Base-by-base conservation (phyloP, 1,140 invertebrate genomes). In the Brachionus manjavacas region DNA sequence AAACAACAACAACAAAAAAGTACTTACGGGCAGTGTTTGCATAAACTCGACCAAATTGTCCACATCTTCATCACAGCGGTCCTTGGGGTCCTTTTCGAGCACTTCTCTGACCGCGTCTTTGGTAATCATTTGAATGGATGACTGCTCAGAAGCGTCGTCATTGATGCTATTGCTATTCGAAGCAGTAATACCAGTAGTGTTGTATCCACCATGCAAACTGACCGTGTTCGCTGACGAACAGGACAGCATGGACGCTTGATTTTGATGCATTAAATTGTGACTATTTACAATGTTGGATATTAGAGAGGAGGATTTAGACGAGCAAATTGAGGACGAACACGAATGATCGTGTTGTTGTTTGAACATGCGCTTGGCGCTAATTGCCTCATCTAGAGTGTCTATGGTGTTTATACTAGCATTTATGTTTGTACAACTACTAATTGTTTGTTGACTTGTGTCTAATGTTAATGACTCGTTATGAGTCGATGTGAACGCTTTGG, bases 21-120 rank as follows among this genome's bases (percentile, higher is more conserved):
- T 28, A 25, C 81, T 84, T 85, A 87, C 87, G 1, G 90, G 95
- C 16, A 99, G 92, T 88, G 98, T 95, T 89, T 98, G 96, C 11
- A 97, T 98, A 87, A 99, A 98, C 88, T 99, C 97, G 49, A 99
- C 90, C 0, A 99, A 92, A 70, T 94, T 94, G 90, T 97, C 95
- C 87, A 99, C 95, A 88, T 99, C 97, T 85, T 98, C 95, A 86
- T 96, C 94, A 8, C 93, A 94, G 86, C 97, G 91, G 86, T 98
- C 95, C 66, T 93, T 92, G 7, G 96, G 96, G 89, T 98, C 95
- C 90, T 98, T 99, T 88, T 99, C 96, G 74, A 99, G 91, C 88
- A 96, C 98, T 89, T 99, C 97, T 85, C 96, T 91, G 2, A 99
- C 96, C 68, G 94, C 94, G 91, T 99, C 97, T 74, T 95, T 92